phyloP scores from a whole-genome alignment of 2,113 vertebrate species.

The Myxocyprinus asiaticus region DNA sequence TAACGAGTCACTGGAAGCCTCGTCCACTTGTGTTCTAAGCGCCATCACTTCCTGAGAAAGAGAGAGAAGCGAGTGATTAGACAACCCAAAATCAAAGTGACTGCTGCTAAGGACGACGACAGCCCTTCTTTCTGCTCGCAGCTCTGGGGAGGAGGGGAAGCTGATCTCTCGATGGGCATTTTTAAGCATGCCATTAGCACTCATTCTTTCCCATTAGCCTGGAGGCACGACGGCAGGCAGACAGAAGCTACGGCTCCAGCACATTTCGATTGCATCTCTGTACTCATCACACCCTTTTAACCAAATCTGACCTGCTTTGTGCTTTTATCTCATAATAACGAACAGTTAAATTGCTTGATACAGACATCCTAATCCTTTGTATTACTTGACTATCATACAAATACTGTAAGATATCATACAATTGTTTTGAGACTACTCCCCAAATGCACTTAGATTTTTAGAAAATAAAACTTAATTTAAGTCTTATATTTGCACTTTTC shows the following conservation, averaged over 20 bases:
- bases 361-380: neutral
- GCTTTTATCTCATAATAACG: neutral
- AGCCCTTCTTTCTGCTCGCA: slow-evolving; percentile 29
- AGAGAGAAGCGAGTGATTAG: slow-evolving; percentile 31
- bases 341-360: neutral
- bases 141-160: neutral
- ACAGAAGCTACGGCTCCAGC: slow-evolving; percentile 39
- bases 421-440: too few species aligned
- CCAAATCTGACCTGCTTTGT: neutral
- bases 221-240: slow-evolving; percentile 48
- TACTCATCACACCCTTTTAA: slow-evolving; percentile 38
- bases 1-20: slow-evolving; percentile 50
- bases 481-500: too few species aligned
- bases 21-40: slow-evolving; percentile 53
- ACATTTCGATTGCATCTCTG: slow-evolving; percentile 25
- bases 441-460: too few species aligned
- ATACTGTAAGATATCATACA: too few species aligned
- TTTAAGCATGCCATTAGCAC: slow-evolving; percentile 70
- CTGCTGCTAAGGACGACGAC: slow-evolving; percentile 12
- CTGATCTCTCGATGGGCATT: slow-evolving; percentile 73
- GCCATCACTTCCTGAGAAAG: slow-evolving; percentile 30
- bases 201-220: slow-evolving; percentile 74
- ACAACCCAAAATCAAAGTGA: slow-evolving; percentile 38
- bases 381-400: neutral
- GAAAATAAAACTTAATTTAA: too few species aligned